phyloP scores from a whole-genome alignment of 2,888 invertebrate genomes.

The Mesochorus sp. region DNA sequence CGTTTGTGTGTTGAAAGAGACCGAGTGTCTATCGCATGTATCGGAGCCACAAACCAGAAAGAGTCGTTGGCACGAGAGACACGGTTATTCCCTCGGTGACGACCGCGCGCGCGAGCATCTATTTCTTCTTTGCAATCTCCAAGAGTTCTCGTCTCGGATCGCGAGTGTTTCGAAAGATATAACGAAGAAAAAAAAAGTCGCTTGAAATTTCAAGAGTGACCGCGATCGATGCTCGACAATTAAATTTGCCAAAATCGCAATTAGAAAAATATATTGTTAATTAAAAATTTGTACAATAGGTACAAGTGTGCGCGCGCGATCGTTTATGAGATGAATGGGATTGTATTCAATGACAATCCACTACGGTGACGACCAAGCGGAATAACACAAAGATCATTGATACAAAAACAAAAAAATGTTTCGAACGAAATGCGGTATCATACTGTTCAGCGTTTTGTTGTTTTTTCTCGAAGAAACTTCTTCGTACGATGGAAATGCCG shows the following conservation, averaged over 20 bases:
- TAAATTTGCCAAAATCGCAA: too few relatives aligned
- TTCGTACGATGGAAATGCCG: conserved; percentile 1
- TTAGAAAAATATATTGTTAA: too few relatives aligned
- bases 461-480: conserved; percentile 16
- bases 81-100: conserved; percentile 60
- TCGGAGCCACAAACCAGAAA: conserved; percentile 26
- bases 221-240: too few relatives aligned
- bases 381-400: not conserved
- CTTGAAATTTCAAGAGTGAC: too few relatives aligned
- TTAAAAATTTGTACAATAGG: too few relatives aligned
- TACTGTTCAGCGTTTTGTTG: conserved; percentile 15
- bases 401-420: conserved; percentile 24
- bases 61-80: conserved; percentile 61
- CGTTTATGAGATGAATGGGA: conserved; percentile 50
- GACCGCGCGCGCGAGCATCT: conserved; percentile 67
- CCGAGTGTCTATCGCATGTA: conserved; percentile 29
- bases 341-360: conserved; percentile 36
- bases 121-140: not conserved
- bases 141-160: too few relatives aligned
- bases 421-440: conserved; percentile 18
- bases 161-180: too few relatives aligned
- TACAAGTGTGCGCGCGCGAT: conserved; percentile 4
- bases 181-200: too few relatives aligned
- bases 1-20: too few relatives aligned
- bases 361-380: conserved; percentile 40